Evolutionary conservation across 2,113 vertebrate genomes (phyloP), one percentile per base, ranked within the genome.

Genomic region (Sula dactylatra): DNA sequence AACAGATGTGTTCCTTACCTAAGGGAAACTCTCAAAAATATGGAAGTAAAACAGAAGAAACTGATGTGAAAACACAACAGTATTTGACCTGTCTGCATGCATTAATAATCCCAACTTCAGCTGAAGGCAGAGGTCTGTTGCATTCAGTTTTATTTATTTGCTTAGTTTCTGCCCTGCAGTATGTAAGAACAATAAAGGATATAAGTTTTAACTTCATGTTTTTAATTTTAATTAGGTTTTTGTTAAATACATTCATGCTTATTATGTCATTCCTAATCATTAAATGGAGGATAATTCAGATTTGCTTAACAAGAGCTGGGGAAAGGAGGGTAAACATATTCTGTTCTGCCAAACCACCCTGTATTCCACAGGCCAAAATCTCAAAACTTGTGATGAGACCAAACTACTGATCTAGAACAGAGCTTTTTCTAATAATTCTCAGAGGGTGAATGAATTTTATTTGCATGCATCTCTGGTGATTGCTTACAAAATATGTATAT

Each of bases 1-100:
- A 98, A 88, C 95, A 97, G 95, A 94, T 97, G 96, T 93, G 94
- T 96, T 97, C 95, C 83, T 95, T 97, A 97, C 95, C 97, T 97
- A 94, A 88, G 96, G 97, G 96, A 93, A 96, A 91, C 95, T 97
- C 97, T 97, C 87, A 92, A 72, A 96, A 96, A 96, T 95, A 96
- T 97, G 94, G 95, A 97, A 97, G 89, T 95, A 96, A 97, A 98
- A 72, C 93, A 97, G 90, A 94, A 95, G 88, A 96, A 97, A 77
- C 61, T 96, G 95, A 96, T 97, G 94, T 97, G 96, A 96, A 97
- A 97, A 86, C 92, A 77, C 88, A 92, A 93, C 81, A 96, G 71
- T 88, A 90, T 95, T 96, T 97, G 96, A 93, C 93, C 94, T 97
- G 94, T 95, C 97, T 97, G 55, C 47, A 79, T 95, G 76, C 86